These are phyloP conservation scores for Henricia sp. DNA, from an alignment of 53 echinoderm and acorn worm genomes.

Conservation along the genomic window DNA sequence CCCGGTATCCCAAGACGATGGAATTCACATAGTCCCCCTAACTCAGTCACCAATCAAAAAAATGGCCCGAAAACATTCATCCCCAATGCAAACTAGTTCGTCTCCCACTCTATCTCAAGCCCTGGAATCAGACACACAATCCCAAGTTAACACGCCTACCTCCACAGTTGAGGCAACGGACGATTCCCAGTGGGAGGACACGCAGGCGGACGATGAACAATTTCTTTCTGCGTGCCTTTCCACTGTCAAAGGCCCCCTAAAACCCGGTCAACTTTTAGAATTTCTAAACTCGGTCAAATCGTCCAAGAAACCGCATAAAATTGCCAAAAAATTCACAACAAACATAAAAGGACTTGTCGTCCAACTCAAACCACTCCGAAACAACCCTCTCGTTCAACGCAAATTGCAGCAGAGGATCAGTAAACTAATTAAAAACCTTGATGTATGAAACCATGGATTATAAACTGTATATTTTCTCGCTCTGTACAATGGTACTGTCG, in stretches of 20 bases:
- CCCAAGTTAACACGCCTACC: too few species aligned
- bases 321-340: not conserved
- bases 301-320: not conserved
- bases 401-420: constrained; percentile 1
- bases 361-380: constrained; percentile 6
- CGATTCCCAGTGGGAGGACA: not conserved
- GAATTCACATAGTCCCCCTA: not conserved
- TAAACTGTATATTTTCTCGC: not conserved
- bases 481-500: not conserved
- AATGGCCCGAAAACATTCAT: not conserved
- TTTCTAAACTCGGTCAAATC: not conserved
- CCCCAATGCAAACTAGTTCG: not conserved
- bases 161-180: not conserved
- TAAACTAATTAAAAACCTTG: not conserved
- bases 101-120: not conserved
- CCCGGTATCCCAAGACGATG: not conserved
- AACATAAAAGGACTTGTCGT: not conserved
- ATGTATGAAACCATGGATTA: not conserved
- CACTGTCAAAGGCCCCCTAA: not conserved
- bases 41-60: not conserved
- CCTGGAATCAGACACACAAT: not conserved
- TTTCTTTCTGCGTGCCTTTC: not conserved
- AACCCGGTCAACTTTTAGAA: not conserved
- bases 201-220: not conserved
- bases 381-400: not conserved